phyloP scores from a whole-genome alignment of 2,113 vertebrate species.

The Saiga tatarica region DNA sequence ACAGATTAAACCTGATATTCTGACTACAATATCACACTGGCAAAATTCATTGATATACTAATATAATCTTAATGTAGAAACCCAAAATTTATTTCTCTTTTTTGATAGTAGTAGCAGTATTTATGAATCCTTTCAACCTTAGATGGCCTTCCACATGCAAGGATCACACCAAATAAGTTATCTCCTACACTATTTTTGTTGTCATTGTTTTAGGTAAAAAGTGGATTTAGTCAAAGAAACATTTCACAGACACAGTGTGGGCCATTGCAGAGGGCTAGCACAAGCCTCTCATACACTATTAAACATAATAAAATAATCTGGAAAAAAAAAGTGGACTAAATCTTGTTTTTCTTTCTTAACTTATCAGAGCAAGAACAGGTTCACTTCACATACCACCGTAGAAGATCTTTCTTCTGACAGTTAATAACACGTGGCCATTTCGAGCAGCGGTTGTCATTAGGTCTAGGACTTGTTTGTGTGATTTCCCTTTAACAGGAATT shows the following conservation, averaged over 20 bases:
- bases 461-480: slow-evolving; percentile 97
- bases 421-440: slow-evolving; percentile 95
- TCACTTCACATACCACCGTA: slow-evolving; percentile 86
- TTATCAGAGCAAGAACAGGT: background rate
- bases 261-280: background rate
- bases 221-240: background rate
- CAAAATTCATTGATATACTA: background rate
- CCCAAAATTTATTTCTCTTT: background rate
- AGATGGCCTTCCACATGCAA: background rate
- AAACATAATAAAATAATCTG: background rate
- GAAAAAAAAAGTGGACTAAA: background rate
- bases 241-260: background rate
- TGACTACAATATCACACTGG: background rate
- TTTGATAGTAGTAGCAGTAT: background rate
- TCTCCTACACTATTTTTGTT: background rate
- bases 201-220: background rate
- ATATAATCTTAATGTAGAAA: background rate
- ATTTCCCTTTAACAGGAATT: slow-evolving; percentile 93
- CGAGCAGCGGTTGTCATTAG: slow-evolving; percentile 97
- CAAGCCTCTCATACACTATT: background rate
- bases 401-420: slow-evolving; percentile 91
- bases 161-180: background rate
- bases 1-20: background rate
- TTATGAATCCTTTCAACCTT: background rate
- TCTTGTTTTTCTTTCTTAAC: background rate